Base-by-base conservation (phyloP, 2,797 vertebrate genomes). In the Menidia menidia region DNA sequence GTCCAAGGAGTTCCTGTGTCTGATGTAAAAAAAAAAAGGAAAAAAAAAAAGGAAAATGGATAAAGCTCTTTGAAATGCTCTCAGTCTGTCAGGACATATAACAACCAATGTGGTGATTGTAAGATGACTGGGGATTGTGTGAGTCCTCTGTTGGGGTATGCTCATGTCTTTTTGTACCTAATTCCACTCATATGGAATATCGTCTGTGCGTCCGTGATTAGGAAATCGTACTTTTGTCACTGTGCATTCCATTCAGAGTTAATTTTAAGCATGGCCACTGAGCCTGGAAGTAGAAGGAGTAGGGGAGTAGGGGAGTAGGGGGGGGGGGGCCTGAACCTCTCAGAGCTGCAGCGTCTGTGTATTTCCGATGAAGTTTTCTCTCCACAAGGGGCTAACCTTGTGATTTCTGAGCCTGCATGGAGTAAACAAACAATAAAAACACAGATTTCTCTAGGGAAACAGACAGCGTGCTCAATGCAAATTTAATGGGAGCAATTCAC, bases 1-100 rank as follows among this genome's bases (percentile, higher is more conserved):
- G 64, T 76, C 60, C 82, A 64, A 75, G 65, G 77, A 85, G 76
- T 32, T 2, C 41, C 19, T 52, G 18, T 43, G 64, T 64, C 50
- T 69, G 55, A 60, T 69, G 80, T 76, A 32, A 76, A 39, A 10
- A 39, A 39, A 39, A 39, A 39, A 39, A 39, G 10, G 35, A 76
- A 39, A 39, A 39, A 39, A 39, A 39, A 39, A 39, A 39, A 81
- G 69, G 25, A 25, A 25, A 25, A 25, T 25, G 25, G 25, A 25
- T 25, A 47, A 73, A 67, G 57, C 6, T 76, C 13, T 55, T 42
- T 69, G 47, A 77, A 81, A 68, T 59, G 25, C 60, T n/a, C 18
- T 73, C 54, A 60, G 69, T 65, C 44, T 71, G 69, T 60, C n/a
- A n/a, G n/a, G 72, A 67, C 68, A 44, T 44, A 14, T 33, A 50